Evolutionary conservation across 1,140 invertebrate species (phyloP), one percentile per base, ranked within the genome.

Genomic region (Drosophila saltans): DNA sequence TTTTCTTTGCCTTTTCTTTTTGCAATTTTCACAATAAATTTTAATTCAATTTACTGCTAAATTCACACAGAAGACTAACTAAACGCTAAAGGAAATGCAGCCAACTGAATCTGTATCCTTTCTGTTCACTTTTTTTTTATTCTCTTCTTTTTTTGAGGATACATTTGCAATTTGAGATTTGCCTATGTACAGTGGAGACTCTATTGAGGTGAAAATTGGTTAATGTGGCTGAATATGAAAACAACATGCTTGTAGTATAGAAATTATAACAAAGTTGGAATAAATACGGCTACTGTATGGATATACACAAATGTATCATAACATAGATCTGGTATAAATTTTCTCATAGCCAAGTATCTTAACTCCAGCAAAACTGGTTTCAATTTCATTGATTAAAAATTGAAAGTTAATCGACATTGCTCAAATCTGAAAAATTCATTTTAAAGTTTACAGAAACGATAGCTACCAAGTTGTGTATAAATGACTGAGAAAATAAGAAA

Each of bases 21-120:
- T 82, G 67, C 83, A 86, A 82, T 82, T 86, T 86, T 69, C 82
- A 86, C 82, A 86, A 86, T 86, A 86, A 86, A 86, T 86, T 86
- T 86, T 86, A 86, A 86, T 86, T 86, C 82, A 86, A 86, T 86
- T 86, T 82, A 88, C 83, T 86, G 83, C 78, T 82, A 86, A 86
- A 66, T 81, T 86, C 83, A 82, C 75, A 81, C 75, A 41, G 59
- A 75, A 59, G 58, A 60, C 63, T 43, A 86, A 75, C 78, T 85
- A 86, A 85, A 81, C 82, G 75, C 65, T 81, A 75, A 75, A 79
- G 82, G 79, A 81, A 85, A 72, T 85, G 82, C 82, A 81, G 45
- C 45, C 45, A 52, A 52, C 45, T 52, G 45, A 52, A 52, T 52
- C 21, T 16, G 45, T 24, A 52, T 52, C 45, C 56, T 36, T 16